phyloP scores from a whole-genome alignment of 2,888 invertebrate species.

The Copidosoma aretas region DNA sequence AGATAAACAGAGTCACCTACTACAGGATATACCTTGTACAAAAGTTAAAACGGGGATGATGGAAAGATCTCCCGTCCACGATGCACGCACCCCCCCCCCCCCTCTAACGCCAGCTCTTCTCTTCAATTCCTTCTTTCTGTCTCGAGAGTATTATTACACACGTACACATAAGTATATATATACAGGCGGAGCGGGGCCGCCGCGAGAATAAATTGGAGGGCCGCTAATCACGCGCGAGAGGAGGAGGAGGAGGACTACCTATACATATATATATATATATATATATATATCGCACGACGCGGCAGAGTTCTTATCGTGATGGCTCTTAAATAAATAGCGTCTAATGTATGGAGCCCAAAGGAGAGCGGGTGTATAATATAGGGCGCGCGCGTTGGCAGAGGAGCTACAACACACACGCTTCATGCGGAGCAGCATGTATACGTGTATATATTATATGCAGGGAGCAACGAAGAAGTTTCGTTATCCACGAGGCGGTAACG shows the following conservation, averaged over 20 bases:
- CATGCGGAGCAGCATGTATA: conserved; percentile 25
- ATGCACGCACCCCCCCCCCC: background rate
- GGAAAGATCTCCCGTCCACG: background rate
- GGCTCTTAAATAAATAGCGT: conserved; percentile 47
- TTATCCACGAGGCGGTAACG: conserved; percentile 47
- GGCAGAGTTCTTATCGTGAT: conserved; percentile 45
- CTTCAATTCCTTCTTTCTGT: too few species aligned
- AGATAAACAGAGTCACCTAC: too few species aligned
- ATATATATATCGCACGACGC: background rate
- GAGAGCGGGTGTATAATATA: background rate
- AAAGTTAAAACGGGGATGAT: too few species aligned
- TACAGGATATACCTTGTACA: too few species aligned
- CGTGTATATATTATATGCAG: conserved; percentile 16
- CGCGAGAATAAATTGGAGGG: conserved; percentile 44
- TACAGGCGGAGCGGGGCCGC: background rate
- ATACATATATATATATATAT: too few species aligned
- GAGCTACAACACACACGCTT: conserved; percentile 4
- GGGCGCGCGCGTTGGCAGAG: background rate
- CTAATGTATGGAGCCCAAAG: conserved; percentile 34
- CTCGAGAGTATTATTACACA: too few species aligned
- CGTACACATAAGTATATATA: too few species aligned
- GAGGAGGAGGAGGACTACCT: background rate
- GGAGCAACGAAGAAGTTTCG: conserved; percentile 33
- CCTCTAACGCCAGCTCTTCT: too few species aligned
- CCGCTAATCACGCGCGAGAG: conserved; percentile 42